Conservation (phyloP, 2,797 vertebrate genomes). For the Hypotaenidia philippensis region DNA sequence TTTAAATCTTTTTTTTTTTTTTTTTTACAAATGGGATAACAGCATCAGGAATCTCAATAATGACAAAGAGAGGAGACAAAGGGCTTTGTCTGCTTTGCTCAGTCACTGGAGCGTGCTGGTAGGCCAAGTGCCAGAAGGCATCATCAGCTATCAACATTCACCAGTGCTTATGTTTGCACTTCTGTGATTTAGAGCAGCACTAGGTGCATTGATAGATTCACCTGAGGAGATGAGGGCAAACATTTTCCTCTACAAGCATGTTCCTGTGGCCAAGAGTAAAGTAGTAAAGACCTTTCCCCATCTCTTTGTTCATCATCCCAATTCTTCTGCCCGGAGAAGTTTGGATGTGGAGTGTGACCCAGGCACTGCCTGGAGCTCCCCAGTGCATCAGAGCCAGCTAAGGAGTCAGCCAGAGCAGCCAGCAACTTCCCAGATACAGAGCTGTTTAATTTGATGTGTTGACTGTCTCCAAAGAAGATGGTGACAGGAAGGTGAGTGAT, state of each 20-base stretch:
- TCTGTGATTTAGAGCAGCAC: neutral
- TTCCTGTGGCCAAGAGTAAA: neutral
- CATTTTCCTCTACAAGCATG: neutral
- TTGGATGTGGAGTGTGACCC: neutral
- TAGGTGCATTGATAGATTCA: neutral
- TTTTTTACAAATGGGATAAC: neutral
- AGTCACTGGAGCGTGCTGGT: neutral
- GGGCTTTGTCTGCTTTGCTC: neutral
- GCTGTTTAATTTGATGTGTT: neutral
- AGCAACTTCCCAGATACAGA: neutral
- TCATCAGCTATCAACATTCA: neutral
- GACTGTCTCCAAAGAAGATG: neutral
- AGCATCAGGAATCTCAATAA: neutral
- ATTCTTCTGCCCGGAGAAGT: neutral
- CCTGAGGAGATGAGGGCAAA: neutral
- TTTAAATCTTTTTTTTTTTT: too few relatives aligned
- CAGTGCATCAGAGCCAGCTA: neutral
- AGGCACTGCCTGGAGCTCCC: neutral
- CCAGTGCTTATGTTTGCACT: rapidly evolving
- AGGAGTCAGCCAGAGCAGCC: neutral
- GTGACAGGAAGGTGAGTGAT: neutral
- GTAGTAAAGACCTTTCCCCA: neutral
- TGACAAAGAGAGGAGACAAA: neutral
- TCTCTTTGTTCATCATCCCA: neutral
- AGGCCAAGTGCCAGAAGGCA: neutral